Base-by-base conservation (phyloP, 1,140 invertebrate genomes). In the Eciton burchellii region DNA sequence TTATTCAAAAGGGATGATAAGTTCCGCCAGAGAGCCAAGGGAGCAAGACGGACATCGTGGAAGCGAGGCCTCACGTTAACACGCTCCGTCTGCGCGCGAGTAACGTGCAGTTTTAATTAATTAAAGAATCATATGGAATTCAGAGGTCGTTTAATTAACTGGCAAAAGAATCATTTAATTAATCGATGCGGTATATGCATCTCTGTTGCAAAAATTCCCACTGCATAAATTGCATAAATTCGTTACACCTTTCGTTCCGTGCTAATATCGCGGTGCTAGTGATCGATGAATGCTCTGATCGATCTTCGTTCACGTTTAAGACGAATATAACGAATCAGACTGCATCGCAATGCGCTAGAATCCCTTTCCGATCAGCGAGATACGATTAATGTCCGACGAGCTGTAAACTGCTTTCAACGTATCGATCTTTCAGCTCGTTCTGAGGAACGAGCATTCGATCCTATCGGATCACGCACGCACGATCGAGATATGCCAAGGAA, bases 231-330 rank as follows among this genome's bases (percentile, higher is more conserved):
- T n/a, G n/a, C n/a, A n/a, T n/a, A n/a, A n/a, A n/a, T n/a, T n/a
- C n/a, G n/a, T n/a, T n/a, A n/a, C n/a, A n/a, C n/a, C 41, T 56
- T 66, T 77, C 43, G 19, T 16, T 35, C 21, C 21, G n/a, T 14
- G 19, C 16, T 43, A 26, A 57, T 29, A 11, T 52, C 52, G 35
- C 52, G 35, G 35, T 29, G 41, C 41, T 21, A 19, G 35, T 79
- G 63, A 79, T 79, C 56, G 74, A 70, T 70, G 21, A 21, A 2
- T 2, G 43, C 49, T 68, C 49, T n/a, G n/a, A 43, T 79, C 63
- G 52, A 41, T 79, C 63, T 45, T 56, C 43, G 74, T 77, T 77
- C 56, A 43, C 47, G 29, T 45, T n/a, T 49, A 35, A 35, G 14
- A n/a, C 9, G 8, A 16, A 19, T 68, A n/a, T 56, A 57, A 79